Evolutionary conservation across 2,888 invertebrate species (phyloP), one percentile per base, ranked within the genome.

Genomic region (Nephrotoma appendiculata): DNA sequence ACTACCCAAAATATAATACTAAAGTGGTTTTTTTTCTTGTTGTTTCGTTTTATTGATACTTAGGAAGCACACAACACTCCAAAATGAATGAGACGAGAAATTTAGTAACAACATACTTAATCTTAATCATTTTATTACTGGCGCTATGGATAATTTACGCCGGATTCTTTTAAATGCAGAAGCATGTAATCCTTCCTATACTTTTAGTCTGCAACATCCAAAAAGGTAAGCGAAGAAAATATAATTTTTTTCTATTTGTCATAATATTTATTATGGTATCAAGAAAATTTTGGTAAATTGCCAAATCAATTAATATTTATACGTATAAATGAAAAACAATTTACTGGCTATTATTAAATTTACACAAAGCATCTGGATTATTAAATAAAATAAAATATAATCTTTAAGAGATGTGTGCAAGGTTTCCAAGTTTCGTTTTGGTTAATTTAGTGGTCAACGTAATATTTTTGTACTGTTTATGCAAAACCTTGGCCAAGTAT

Each of bases 31-130:
- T 84, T 84, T 84, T 84, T 84, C 6, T 84, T 84, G 41, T 31
- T 31, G 31, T 31, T 31, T 31, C 31, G 31, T 31, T 31, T 31
- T 31, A 31, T 31, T n/a, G 7, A 83, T 41, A 84, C 42, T 84
- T 42, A 41, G 43, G n/a, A 84, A 84, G 3, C 42, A 41, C 43
- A 84, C n/a, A 84, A 6, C 12, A 84, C 41, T 2, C 43, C 41
- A 84, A 84, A 84, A 84, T 84, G 84, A 84, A 84, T 84, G 84
- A 84, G 12, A 84, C 84, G n/a, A 84, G 43, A 42, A 84, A 84
- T 12, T 84, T 84, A 84, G 84, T 84, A 5, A 84, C 84, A 41
- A 84, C 84, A 84, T 84, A 84, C 9, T 84, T 84, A 84, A 84
- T 84, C 9, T 42, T 84, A 84, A 84, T 84, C 15, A 84, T 84